Conservation (phyloP, 2,888 invertebrate species). For the Scaptodrosophila latifasciaeformis region DNA sequence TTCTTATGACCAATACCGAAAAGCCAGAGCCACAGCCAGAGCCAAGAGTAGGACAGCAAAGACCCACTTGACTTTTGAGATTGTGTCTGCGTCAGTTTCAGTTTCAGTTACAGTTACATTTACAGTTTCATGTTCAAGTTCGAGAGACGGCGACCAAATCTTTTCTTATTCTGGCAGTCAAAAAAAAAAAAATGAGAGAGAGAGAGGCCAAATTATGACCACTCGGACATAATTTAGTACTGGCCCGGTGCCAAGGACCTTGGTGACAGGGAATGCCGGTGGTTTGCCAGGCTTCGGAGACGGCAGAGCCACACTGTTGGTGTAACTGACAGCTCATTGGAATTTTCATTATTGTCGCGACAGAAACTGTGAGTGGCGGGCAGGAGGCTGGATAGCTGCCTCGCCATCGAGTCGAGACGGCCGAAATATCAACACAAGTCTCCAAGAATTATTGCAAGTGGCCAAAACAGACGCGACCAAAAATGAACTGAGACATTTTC, state of each 20-base stretch:
- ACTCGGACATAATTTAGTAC: constrained; percentile 47
- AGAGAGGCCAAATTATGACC: constrained; percentile 52
- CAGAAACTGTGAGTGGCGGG: too few relatives aligned
- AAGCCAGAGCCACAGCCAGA: too few relatives aligned
- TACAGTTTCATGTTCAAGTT: constrained; percentile 41
- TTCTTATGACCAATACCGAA: constrained; percentile 16
- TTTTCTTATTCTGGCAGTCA: constrained; percentile 1
- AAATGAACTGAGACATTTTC: background rate
- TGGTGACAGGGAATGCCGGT: constrained; percentile 27
- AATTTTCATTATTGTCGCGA: constrained; percentile 62
- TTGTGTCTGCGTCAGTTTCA: background rate
- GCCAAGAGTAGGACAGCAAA: too few relatives aligned
- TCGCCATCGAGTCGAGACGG: constrained; percentile 54
- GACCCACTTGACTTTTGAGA: background rate
- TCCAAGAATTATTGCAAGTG: background rate
- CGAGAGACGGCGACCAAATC: constrained; percentile 15
- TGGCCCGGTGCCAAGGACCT: constrained; percentile 57
- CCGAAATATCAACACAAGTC: background rate
- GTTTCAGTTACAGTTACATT: background rate
- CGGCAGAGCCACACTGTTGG: background rate
- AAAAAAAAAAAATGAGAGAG: background rate
- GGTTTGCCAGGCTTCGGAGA: constrained; percentile 15
- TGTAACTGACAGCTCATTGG: constrained; percentile 55
- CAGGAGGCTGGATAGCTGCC: too few relatives aligned
- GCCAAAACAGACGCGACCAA: constrained; percentile 24